Evolutionary conservation across 2,888 invertebrate genomes (phyloP).

Genomic region (Willowsia nigromaculata): DNA sequence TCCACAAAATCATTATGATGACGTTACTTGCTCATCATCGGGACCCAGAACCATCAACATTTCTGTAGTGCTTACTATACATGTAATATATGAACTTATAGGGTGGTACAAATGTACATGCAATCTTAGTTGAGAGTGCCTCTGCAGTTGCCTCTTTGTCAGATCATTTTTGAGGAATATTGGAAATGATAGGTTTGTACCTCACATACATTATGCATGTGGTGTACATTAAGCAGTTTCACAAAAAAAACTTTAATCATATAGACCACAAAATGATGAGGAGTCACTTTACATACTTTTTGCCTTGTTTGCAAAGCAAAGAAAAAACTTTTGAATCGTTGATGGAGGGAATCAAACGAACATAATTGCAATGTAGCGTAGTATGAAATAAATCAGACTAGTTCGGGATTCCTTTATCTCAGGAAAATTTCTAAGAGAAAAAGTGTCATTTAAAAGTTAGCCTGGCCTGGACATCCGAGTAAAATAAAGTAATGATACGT

Average conservation of each 20-base stretch:
- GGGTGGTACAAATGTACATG: too few relatives aligned
- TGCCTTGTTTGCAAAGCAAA: slow-evolving; percentile 47
- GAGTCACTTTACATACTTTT: slow-evolving; percentile 59
- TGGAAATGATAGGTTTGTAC: slow-evolving; percentile 47
- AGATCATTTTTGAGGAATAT: slow-evolving; percentile 29
- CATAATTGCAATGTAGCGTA: too few relatives aligned
- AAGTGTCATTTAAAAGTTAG: too few relatives aligned
- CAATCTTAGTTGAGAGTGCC: too few relatives aligned
- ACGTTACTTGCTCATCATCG: slow-evolving; percentile 49
- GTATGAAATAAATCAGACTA: too few relatives aligned
- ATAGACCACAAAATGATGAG: slow-evolving; percentile 63
- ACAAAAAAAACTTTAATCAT: slow-evolving; percentile 56
- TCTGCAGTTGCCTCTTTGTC: slow-evolving; percentile 42
- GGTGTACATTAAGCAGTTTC: slow-evolving; percentile 23
- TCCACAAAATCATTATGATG: slow-evolving; percentile 58
- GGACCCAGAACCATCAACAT: slow-evolving; percentile 39
- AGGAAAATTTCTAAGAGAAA: too few relatives aligned
- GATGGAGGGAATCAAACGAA: neutral
- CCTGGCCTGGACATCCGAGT: too few relatives aligned
- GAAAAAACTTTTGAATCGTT: neutral
- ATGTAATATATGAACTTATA: too few relatives aligned
- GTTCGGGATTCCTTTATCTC: too few relatives aligned
- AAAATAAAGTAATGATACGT: too few relatives aligned
- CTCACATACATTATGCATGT: neutral
- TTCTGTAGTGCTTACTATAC: too few relatives aligned